Percentiles rank a stretch among this genome's conserved stretches.
phyloP scores from a whole-genome alignment of 2,797 vertebrate species.

The Anomalospiza imberbis region DNA sequence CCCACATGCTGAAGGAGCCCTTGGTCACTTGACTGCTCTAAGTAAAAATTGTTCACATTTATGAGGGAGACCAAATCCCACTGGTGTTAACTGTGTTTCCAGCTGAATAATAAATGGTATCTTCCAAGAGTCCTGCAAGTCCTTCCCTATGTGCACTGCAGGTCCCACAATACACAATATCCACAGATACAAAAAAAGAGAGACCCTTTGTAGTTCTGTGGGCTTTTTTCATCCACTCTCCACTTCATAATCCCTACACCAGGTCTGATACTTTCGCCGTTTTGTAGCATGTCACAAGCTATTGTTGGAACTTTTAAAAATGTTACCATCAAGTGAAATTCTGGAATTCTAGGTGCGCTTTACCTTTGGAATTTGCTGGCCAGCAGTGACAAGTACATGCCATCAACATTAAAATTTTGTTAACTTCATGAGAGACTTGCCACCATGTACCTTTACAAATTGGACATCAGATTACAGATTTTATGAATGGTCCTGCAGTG shows the following conservation, averaged over 20 bases:
- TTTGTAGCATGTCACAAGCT: not conserved
- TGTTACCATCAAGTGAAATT: not conserved
- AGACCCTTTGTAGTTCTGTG: not conserved
- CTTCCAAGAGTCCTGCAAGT: slow-evolving; percentile 32
- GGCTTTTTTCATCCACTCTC: not conserved
- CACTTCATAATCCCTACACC: not conserved
- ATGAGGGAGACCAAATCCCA: slow-evolving; percentile 51
- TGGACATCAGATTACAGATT: not conserved
- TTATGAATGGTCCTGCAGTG: not conserved
- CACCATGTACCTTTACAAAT: not conserved
- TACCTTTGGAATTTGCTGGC: not conserved
- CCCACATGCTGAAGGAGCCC: slow-evolving; percentile 43
- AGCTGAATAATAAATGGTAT: slow-evolving; percentile 49
- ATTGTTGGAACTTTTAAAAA: not conserved
- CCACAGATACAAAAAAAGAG: not conserved
- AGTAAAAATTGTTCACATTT: slow-evolving; percentile 64
- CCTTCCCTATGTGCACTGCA: not conserved
- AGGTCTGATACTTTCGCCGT: not conserved
- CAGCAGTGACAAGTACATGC: not conserved
- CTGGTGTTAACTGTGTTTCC: not conserved
- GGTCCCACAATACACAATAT: not conserved
- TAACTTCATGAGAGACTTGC: not conserved
- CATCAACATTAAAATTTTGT: not conserved
- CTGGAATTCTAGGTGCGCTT: not conserved
- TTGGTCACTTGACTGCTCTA: slow-evolving; percentile 58